phyloP scores from a whole-genome alignment of 2,888 invertebrate species.

The Spilosoma lubricipeda region DNA sequence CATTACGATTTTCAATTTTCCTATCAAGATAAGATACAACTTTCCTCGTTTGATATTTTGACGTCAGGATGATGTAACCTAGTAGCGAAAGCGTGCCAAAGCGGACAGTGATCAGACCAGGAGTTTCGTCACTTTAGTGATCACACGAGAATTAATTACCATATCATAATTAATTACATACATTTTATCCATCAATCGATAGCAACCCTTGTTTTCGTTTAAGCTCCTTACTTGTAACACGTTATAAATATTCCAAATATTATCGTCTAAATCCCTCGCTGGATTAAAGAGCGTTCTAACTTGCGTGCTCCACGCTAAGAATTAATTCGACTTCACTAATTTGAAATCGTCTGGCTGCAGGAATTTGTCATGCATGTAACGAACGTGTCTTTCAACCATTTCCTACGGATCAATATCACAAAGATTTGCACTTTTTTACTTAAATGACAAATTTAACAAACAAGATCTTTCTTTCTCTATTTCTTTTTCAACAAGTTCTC shows the following conservation, averaged over 20 bases:
- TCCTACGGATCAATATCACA: constrained; percentile 3
- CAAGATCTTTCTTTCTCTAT: background rate
- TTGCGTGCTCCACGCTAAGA: constrained; percentile 21
- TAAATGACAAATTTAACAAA: background rate
- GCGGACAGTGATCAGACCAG: constrained; percentile 59
- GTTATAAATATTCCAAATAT: constrained; percentile 36
- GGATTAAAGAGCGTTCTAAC: constrained; percentile 23
- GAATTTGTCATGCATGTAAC: constrained; percentile 24
- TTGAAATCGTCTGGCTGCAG: constrained; percentile 23
- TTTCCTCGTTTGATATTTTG: constrained; percentile 71
- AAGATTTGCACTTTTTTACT: background rate
- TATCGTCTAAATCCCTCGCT: constrained; percentile 25
- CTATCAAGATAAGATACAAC: constrained; percentile 62
- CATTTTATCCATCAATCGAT: constrained; percentile 25
- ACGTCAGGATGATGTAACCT: constrained; percentile 81
- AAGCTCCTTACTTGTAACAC: constrained; percentile 22
- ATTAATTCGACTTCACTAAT: constrained; percentile 29
- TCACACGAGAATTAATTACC: constrained; percentile 39
- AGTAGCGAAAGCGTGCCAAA: constrained; percentile 74
- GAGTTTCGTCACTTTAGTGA: constrained; percentile 53
- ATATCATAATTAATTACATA: constrained; percentile 15
- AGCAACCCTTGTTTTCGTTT: constrained; percentile 26
- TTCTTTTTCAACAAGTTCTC: background rate
- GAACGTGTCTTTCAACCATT: constrained; percentile 18
- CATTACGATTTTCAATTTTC: constrained; percentile 59